These are phyloP conservation scores for Coenonympha arcania DNA, from an alignment of 2,888 invertebrate genomes.

Conservation along the genomic window DNA sequence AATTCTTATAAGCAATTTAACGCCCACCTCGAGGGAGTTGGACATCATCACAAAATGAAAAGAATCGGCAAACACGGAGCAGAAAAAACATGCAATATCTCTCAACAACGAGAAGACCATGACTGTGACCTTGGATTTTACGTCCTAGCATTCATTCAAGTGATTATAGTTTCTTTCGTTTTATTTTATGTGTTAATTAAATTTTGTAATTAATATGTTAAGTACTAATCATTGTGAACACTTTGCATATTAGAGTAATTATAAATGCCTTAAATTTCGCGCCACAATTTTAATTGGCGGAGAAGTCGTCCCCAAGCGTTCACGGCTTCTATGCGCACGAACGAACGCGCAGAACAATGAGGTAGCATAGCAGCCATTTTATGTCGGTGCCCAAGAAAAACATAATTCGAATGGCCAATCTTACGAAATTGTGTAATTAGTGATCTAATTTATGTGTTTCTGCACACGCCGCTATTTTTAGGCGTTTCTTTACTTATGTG, in stretches of 20 bases:
- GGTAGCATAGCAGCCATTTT: conserved; percentile 76
- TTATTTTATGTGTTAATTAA: conserved; percentile 48
- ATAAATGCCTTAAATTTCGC: conserved; percentile 69
- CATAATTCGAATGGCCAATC: conserved; percentile 76
- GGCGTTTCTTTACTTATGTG: conserved; percentile 68
- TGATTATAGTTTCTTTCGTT: conserved; percentile 49
- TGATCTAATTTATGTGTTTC: conserved; percentile 74
- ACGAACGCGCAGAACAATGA: conserved; percentile 76
- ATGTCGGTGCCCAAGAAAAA: conserved; percentile 75
- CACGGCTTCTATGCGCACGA: conserved; percentile 76
- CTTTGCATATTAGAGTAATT: conserved; percentile 29
- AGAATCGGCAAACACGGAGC: too few relatives aligned
- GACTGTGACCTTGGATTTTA: conserved; percentile 45
- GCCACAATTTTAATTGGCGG: conserved; percentile 75
- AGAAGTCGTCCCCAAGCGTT: conserved; percentile 74
- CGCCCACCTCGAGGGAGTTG: conserved; percentile 61
- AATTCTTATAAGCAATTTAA: conserved; percentile 62
- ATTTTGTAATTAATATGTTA: conserved; percentile 46
- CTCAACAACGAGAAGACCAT: conserved; percentile 36
- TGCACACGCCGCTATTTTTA: conserved; percentile 64
- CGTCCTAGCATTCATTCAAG: conserved; percentile 44
- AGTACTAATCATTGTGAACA: conserved; percentile 36
- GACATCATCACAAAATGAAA: conserved; percentile 56
- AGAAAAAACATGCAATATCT: too few relatives aligned
- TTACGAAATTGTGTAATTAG: conserved; percentile 75